These are phyloP conservation scores for Coracias cyanogaster DNA, from an alignment of 2,797 vertebrate species.

Conservation along the genomic window DNA sequence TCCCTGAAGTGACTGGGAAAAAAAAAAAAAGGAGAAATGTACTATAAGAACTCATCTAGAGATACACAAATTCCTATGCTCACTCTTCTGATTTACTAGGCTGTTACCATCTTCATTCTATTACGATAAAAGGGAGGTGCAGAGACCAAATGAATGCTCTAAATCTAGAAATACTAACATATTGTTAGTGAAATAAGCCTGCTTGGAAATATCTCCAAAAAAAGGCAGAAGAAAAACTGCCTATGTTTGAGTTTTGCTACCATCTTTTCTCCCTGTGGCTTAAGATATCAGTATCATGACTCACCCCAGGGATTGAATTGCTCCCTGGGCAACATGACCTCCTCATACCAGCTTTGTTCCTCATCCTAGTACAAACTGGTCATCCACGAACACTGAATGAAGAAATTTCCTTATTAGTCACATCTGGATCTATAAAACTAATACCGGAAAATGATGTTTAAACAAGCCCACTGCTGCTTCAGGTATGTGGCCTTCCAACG, in stretches of 20 bases:
- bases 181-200: not conserved
- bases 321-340: constrained; percentile 32
- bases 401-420: constrained; percentile 74
- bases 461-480: constrained; percentile 23
- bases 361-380: constrained; percentile 62
- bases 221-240: not conserved
- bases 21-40: not conserved
- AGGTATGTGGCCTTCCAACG: constrained; percentile 2
- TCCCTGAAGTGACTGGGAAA: not conserved
- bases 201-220: not conserved
- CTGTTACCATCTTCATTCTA: not conserved
- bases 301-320: constrained; percentile 32
- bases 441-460: constrained; percentile 28
- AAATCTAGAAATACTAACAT: not conserved
- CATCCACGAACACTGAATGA: constrained; percentile 46
- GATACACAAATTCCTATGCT: not conserved
- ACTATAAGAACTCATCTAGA: not conserved
- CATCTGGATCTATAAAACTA: constrained; percentile 55
- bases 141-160: not conserved
- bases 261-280: not conserved
- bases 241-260: not conserved
- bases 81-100: not conserved
- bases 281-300: constrained; percentile 48
- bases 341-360: constrained; percentile 65
- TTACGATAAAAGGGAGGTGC: not conserved